Evolutionary conservation across 2,888 invertebrate species (phyloP), one percentile per base, ranked within the genome.

Genomic region (Macrosoma leucophasiata): DNA sequence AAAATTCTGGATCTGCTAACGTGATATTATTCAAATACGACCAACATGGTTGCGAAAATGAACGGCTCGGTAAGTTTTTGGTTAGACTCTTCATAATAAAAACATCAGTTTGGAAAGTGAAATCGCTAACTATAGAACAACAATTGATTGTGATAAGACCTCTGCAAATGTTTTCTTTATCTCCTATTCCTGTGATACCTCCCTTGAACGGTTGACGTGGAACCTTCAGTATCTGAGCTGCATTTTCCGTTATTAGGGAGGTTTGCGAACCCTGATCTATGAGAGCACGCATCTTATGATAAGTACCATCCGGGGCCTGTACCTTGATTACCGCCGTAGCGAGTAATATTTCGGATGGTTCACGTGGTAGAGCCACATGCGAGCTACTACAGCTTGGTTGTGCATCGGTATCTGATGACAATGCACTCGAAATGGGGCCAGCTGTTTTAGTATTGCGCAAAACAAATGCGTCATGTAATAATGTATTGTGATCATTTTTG

Each of bases 1-100:
- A 26, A 20, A 39, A 44, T 8, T 48, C 41, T 5, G 47, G 46
- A 31, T 50, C 48, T 7, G 47, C 48, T 10, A 50, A 32, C 6
- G 29, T 5, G 9, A 50, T 28, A 12, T 39, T 33, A 33, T 40
- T 31, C 6, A 47, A 12, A 20, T 36, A 21, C 15, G 26, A 8
- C 44, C 45, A 49, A 5, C 23, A 8, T 8, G 43, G 43, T 24
- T 39, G 39, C n/a, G 4, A 10, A n/a, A 40, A 26, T 6, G 35
- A 30, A 13, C 24, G 13, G 11, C 9, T 34, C 1, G 42, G 39
- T 9, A 42, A 19, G 19, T 36, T 36, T 9, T 36, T 42, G 1
- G 35, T 33, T 11, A 43, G 18, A n/a, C 14, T 33, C 2, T 33
- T 18, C 38, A 41, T 43, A 3, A 38, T 36, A 18, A 36, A 27